Evolutionary conservation across 2,113 vertebrate genomes (phyloP).

Genomic region (Calidris pugnax): DNA sequence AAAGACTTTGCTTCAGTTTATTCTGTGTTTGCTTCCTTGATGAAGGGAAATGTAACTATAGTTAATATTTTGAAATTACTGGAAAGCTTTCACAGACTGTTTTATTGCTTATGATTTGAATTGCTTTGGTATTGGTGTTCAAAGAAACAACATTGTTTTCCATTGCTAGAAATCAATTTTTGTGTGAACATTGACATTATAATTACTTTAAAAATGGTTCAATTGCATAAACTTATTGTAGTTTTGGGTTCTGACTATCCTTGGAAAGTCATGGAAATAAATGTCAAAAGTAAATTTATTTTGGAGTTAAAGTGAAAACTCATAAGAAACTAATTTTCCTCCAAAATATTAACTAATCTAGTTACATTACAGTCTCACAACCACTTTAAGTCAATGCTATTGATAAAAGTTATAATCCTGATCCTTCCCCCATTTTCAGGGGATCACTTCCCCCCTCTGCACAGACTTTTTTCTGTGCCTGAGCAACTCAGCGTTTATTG

Average conservation of each 20-base stretch:
- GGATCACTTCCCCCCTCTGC: neutral
- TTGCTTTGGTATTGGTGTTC: neutral
- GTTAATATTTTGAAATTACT: neutral
- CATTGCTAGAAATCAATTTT: neutral
- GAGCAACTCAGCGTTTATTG: neutral
- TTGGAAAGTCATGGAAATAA: neutral
- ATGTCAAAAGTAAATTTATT: neutral
- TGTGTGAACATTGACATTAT: neutral
- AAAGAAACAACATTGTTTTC: neutral
- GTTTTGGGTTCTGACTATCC: neutral
- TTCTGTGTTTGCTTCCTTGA: neutral
- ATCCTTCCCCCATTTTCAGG: neutral
- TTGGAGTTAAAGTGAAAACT: neutral
- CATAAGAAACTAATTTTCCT: neutral
- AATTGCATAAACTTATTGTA: neutral
- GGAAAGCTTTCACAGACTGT: neutral
- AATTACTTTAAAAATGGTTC: neutral
- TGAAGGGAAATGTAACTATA: neutral
- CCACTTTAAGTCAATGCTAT: neutral
- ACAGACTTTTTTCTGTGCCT: neutral
- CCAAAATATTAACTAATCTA: neutral
- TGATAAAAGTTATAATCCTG: neutral
- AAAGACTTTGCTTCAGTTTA: neutral
- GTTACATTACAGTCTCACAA: neutral
- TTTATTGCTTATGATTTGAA: neutral